phyloP scores from a whole-genome alignment of 2,113 vertebrate genomes.

The Butorides virescens region DNA sequence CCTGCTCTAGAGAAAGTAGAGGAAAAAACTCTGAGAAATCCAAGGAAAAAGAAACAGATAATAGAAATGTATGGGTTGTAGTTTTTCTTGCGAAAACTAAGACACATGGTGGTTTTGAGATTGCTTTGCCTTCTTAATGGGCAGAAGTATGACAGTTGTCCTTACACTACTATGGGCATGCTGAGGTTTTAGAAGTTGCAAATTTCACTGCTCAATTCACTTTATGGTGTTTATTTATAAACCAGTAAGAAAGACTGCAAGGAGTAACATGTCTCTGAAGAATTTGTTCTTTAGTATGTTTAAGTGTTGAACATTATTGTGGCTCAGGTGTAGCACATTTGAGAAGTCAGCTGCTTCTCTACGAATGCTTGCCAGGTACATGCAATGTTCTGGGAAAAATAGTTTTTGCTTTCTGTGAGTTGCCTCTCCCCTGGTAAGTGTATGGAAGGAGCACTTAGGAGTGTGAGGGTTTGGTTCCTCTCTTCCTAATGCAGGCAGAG shows the following conservation, averaged over 20 bases:
- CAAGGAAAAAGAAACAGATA: not conserved
- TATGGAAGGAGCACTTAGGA: not conserved
- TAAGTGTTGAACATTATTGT: not conserved
- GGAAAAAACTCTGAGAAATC: not conserved
- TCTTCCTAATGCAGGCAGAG: not conserved
- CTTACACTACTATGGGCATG: not conserved
- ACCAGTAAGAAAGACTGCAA: not conserved
- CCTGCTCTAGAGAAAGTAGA: not conserved
- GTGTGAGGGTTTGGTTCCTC: not conserved
- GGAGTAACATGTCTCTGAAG: not conserved
- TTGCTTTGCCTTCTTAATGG: not conserved
- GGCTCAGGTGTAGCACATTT: not conserved
- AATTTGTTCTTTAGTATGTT: not conserved
- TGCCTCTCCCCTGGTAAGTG: not conserved
- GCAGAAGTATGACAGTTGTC: not conserved
- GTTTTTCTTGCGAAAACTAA: not conserved
- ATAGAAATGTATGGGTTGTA: not conserved
- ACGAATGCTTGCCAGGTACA: not conserved
- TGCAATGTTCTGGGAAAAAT: not conserved
- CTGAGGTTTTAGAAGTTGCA: not conserved
- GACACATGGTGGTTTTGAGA: not conserved
- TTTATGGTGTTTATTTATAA: not conserved
- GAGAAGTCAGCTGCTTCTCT: not conserved
- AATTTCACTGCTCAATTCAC: not conserved
- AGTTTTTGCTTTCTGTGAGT: not conserved